A percentile compares a stretch with the other conserved stretches of the same genome.
These are phyloP conservation scores for Fundulus diaphanus DNA, from an alignment of 2,797 vertebrate genomes.

Conservation along the genomic window DNA sequence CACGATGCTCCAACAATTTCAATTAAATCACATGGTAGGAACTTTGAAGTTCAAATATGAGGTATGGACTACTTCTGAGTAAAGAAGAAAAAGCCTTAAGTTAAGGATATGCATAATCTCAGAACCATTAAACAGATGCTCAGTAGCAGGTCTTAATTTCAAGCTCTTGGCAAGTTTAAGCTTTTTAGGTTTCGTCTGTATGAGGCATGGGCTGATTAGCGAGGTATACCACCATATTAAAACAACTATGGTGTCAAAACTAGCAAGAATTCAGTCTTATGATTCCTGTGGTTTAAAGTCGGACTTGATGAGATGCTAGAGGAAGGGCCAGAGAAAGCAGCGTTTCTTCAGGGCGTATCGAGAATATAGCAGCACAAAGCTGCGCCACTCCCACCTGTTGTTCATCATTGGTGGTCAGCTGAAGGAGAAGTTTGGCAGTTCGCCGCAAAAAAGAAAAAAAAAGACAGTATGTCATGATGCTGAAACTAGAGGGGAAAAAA, in stretches of 20 bases:
- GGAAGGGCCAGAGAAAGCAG: neutral
- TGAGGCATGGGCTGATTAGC: neutral
- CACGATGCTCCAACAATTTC: slow-evolving; percentile 28
- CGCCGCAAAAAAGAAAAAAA: neutral
- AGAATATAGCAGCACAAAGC: neutral
- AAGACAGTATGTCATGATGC: neutral
- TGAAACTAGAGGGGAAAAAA: neutral
- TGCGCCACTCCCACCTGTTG: neutral
- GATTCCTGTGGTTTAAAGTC: neutral
- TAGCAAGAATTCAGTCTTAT: neutral
- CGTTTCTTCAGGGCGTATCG: neutral
- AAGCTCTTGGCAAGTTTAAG: slow-evolving; percentile 9
- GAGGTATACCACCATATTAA: too few relatives aligned
- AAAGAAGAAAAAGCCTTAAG: slow-evolving; percentile 46
- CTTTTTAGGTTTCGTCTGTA: slow-evolving; percentile 4
- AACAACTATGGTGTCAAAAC: neutral
- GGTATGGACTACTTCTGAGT: slow-evolving; percentile 56
- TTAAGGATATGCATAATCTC: slow-evolving; percentile 13
- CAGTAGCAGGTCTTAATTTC: slow-evolving; percentile 8
- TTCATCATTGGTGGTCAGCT: neutral
- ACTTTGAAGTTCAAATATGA: slow-evolving; percentile 69
- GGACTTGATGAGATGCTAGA: neutral
- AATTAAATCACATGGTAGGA: slow-evolving; percentile 26
- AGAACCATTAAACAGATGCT: slow-evolving; percentile 30
- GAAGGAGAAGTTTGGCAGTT: neutral